Evolutionary conservation across 2,888 invertebrate genomes (phyloP).

Genomic region (Drosophila percnosoma): DNA sequence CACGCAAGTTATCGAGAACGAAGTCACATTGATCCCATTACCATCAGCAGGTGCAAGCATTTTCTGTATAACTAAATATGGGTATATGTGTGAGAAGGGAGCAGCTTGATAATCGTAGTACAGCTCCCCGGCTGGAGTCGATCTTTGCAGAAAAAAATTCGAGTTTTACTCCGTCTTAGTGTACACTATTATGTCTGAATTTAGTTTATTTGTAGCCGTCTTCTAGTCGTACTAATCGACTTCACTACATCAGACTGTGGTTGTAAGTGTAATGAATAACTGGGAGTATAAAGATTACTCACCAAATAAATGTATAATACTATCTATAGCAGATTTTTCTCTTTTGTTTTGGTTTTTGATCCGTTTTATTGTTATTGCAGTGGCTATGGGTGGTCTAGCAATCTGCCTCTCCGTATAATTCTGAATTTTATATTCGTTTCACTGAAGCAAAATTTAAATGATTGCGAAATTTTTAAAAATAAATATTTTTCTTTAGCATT

Average conservation of each 20-base stretch:
- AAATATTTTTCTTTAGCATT: constrained; percentile 70
- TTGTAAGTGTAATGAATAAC: constrained; percentile 22
- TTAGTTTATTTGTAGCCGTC: background rate
- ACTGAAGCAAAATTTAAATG: constrained; percentile 68
- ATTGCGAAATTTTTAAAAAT: constrained; percentile 81
- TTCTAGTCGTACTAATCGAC: background rate
- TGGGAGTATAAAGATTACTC: constrained; percentile 54
- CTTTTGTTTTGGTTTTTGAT: constrained; percentile 48
- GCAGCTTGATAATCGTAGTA: background rate
- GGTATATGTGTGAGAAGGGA: background rate
- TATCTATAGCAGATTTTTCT: constrained; percentile 27
- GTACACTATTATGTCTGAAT: background rate
- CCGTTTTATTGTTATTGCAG: constrained; percentile 38
- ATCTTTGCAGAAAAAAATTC: background rate
- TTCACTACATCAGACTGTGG: background rate
- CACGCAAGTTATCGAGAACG: background rate
- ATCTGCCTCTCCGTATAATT: constrained; percentile 35
- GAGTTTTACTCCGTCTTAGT: background rate
- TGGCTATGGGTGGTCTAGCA: constrained; percentile 32
- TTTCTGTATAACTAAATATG: background rate
- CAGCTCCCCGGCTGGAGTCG: background rate
- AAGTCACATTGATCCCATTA: background rate
- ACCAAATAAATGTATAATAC: constrained; percentile 61
- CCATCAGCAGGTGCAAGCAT: background rate
- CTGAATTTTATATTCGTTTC: constrained; percentile 38